phyloP scores from a whole-genome alignment of 92 coral and sea anemone species.

The Umimayanthus kanabou region DNA sequence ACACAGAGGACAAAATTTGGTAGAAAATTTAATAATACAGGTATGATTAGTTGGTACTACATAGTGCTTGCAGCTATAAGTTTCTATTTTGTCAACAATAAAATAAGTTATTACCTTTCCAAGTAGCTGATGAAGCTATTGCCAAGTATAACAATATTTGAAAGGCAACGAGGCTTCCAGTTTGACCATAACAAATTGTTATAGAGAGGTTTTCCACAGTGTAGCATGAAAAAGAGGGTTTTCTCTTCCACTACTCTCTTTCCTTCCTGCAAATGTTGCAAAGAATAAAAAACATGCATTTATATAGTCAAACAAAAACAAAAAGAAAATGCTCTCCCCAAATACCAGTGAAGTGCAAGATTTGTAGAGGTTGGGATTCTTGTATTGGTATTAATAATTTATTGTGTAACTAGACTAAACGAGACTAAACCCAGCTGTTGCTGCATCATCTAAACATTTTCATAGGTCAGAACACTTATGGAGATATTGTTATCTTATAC shows the following conservation, averaged over 20 bases:
- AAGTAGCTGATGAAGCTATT: slow-evolving; percentile 85
- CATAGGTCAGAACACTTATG: background rate
- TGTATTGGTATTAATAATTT: background rate
- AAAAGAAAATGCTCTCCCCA: background rate
- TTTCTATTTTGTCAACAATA: background rate
- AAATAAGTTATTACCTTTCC: slow-evolving; percentile 56
- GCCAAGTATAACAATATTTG: slow-evolving; percentile 85
- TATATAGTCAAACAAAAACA: background rate
- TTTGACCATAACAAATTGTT: slow-evolving; percentile 96
- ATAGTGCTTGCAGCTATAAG: background rate
- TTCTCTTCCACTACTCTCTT: slow-evolving; percentile 66
- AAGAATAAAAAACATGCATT: too few species aligned
- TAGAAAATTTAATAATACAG: too few species aligned
- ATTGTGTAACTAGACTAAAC: too few species aligned
- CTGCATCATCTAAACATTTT: background rate
- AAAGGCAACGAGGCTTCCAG: slow-evolving; percentile 71
- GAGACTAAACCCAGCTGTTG: background rate
- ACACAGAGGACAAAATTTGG: too few species aligned
- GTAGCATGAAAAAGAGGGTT: slow-evolving; percentile 87
- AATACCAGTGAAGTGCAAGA: too few species aligned
- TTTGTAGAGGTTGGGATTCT: background rate
- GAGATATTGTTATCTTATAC: too few species aligned
- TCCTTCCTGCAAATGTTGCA: slow-evolving; percentile 66
- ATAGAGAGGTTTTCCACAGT: slow-evolving; percentile 95
- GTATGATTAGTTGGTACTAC: too few species aligned